These are phyloP conservation scores for Perdix hodgsoniae DNA, from an alignment of 2,797 vertebrate species.

Conservation along the genomic window DNA sequence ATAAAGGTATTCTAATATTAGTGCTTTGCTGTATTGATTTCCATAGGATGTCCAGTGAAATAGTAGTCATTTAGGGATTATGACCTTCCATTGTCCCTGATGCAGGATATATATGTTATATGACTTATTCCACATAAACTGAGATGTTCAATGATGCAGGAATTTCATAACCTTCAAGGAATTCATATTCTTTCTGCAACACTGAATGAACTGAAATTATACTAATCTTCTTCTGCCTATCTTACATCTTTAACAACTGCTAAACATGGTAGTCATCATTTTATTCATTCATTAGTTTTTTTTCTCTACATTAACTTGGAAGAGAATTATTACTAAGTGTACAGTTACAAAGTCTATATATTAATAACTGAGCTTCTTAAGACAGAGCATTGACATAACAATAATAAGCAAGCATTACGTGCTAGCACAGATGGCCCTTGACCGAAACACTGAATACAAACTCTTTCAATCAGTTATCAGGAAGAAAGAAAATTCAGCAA, in stretches of 20 bases:
- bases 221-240: neutral
- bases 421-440: neutral
- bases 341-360: neutral
- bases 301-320: neutral
- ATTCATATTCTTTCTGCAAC: conserved; percentile 45
- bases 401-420: neutral
- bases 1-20: neutral
- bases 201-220: conserved; percentile 27
- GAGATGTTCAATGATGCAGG: conserved; percentile 43
- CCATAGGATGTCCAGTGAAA: neutral
- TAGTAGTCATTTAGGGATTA: neutral
- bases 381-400: neutral
- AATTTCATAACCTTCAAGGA: conserved; percentile 44
- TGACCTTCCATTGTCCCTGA: conserved; percentile 24
- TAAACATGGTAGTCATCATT: neutral
- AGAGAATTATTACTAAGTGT: neutral
- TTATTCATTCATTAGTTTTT: neutral
- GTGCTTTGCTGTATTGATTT: neutral
- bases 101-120: neutral
- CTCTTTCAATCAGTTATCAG: neutral
- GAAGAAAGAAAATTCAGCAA: neutral
- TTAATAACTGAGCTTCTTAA: neutral
- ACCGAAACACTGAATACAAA: neutral
- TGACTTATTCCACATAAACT: conserved; percentile 36
- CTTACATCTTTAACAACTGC: conserved; percentile 1